Percentiles rank a stretch among this genome's conserved stretches.
Conservation (phyloP, 2,113 vertebrate genomes). For the Smithornis capensis region DNA sequence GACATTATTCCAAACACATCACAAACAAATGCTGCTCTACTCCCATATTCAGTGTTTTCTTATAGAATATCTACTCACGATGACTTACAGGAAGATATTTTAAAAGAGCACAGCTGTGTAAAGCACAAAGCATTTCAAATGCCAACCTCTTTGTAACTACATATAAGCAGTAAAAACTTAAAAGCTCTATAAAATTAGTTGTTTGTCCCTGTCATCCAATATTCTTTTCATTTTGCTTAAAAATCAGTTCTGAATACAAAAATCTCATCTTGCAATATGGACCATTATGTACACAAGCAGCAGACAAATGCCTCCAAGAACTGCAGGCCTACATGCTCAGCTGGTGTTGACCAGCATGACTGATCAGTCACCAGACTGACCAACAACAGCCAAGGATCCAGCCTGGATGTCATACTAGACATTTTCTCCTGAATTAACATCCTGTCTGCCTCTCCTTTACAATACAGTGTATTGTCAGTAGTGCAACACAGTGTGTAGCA, state of each 20-base stretch:
- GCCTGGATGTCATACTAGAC: background rate
- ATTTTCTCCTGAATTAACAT: background rate
- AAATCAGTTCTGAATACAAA: background rate
- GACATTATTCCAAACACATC: background rate
- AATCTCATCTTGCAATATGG: background rate
- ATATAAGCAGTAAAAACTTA: background rate
- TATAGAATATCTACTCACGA: background rate
- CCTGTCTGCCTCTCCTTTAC: background rate
- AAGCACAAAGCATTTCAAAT: background rate
- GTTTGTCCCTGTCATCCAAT: background rate
- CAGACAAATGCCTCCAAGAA: background rate
- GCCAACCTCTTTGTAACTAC: background rate
- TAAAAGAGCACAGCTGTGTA: background rate
- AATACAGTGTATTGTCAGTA: background rate
- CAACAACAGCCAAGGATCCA: background rate
- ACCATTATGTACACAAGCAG: background rate
- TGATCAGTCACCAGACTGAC: background rate
- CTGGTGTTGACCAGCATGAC: background rate
- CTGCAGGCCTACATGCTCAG: too few relatives aligned
- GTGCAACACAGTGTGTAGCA: accelerated
- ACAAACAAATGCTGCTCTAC: background rate
- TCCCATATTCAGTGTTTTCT: background rate
- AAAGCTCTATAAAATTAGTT: background rate
- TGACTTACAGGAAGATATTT: background rate
- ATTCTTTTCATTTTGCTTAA: background rate